phyloP scores from a whole-genome alignment of 2,888 invertebrate genomes.

The Ornithoptera alexandrae region DNA sequence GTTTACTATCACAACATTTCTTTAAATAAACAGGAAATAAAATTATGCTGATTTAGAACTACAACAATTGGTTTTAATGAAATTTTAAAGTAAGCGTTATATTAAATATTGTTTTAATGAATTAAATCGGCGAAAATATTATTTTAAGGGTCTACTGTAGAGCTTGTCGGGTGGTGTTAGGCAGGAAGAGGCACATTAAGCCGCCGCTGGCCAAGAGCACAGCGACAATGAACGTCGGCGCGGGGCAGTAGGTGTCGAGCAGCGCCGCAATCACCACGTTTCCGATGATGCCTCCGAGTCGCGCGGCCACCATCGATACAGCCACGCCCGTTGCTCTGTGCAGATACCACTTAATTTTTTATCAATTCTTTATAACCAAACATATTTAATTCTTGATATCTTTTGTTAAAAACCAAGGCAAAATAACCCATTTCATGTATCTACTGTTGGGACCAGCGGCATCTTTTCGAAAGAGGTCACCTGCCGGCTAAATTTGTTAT shows the following conservation, averaged over 20 bases:
- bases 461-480: too few species aligned
- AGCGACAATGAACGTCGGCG: conserved; percentile 95
- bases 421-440: too few species aligned
- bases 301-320: conserved; percentile 92
- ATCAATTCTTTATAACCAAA: too few species aligned
- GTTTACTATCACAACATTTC: neutral
- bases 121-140: neutral
- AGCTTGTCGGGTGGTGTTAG: conserved; percentile 93
- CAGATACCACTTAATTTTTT: conserved; percentile 27
- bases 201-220: conserved; percentile 92
- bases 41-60: neutral
- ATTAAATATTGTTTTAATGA: neutral
- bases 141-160: conserved; percentile 58
- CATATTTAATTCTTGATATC: too few species aligned
- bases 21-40: neutral
- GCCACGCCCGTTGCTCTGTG: conserved; percentile 93
- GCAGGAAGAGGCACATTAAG: conserved; percentile 91
- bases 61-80: neutral
- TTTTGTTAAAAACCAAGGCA: too few species aligned
- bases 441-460: too few species aligned
- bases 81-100: neutral
- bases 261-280: conserved; percentile 93
- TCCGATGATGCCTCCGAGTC: conserved; percentile 92
- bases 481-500: too few species aligned
- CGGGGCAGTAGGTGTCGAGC: conserved; percentile 92